Evolutionary conservation across 2,113 vertebrate genomes (phyloP), one percentile per base, ranked within the genome.

Genomic region (Sapayoa aenigma): DNA sequence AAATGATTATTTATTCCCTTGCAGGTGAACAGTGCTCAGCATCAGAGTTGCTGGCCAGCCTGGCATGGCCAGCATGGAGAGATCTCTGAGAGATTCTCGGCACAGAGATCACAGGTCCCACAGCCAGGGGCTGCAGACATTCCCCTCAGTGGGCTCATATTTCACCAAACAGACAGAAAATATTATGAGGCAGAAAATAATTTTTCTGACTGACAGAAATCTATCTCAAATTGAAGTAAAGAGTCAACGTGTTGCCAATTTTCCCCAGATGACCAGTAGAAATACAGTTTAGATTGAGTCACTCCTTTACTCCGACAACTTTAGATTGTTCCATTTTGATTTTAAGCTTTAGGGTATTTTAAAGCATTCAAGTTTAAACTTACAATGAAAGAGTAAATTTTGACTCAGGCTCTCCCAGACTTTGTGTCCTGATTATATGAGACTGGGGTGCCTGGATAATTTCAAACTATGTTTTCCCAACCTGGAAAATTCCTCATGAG

Each of bases 291-390:
- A 78, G 84, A 81, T 72, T 90, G 87, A 67, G 73, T 91, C 91
- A 65, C 75, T 89, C 83, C 52, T 87, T 77, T 46, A 66, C 68
- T 77, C 72, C 86, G 80, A 90, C 62, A 93, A 80, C 80, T 89
- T 86, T 1, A 93, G 90, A 93, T 93, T 89, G 90, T 44, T 94
- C 92, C 68, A 56, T 84, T 92, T 95, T 42, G 86, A 84, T 84
- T 86, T 91, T 14, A 33, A 77, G 79, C 65, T 89, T 47, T 22
- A 47, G 52, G 60, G 50, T 62, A 46, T 83, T 95, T 67, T 63
- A 74, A 78, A 92, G 65, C 60, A 11, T 12, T 56, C 11, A 72
- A 65, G 47, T 92, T 89, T 59, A 55, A 90, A 74, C 76, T 90
- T 41, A 56, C 59, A 87, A 52, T 33, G 68, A 87, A 92, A 92